Conservation (phyloP, 2,888 invertebrate genomes). For the Hydropsyche betteni region DNA sequence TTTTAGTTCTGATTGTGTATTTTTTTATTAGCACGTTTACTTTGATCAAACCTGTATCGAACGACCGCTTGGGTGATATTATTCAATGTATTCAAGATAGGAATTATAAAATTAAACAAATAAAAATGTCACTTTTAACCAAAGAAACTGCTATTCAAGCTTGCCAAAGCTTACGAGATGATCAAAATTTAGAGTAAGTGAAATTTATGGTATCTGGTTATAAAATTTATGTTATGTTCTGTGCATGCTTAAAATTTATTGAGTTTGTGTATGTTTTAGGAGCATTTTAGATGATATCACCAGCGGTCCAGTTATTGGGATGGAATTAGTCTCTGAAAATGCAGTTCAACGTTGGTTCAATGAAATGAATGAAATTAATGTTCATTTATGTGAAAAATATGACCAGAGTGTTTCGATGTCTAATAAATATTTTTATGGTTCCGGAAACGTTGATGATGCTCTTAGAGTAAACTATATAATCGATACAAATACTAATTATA, state of each 20-base stretch:
- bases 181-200: conserved; percentile 71
- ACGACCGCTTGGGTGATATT: conserved; percentile 77
- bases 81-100: conserved; percentile 72
- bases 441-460: conserved; percentile 67
- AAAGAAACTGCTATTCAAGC: conserved; percentile 73
- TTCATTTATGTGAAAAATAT: conserved; percentile 53
- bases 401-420: not conserved
- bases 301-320: conserved; percentile 74
- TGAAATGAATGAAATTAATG: conserved; percentile 71
- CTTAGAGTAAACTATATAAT: conserved; percentile 58
- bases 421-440: conserved; percentile 64
- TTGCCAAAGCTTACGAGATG: conserved; percentile 67
- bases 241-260: not conserved
- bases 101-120: conserved; percentile 71
- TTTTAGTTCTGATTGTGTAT: conserved; percentile 33
- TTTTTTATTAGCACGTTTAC: conserved; percentile 73
- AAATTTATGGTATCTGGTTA: conserved; percentile 8
- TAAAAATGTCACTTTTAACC: conserved; percentile 76
- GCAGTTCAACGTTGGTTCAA: conserved; percentile 69
- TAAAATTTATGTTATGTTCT: conserved; percentile 18
- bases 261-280: conserved; percentile 56
- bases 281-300: conserved; percentile 71
- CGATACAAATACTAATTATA: conserved; percentile 5
- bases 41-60: conserved; percentile 78
- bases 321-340: conserved; percentile 79